Base-by-base conservation (phyloP, 1,140 invertebrate genomes). In the Idris sp. region DNA sequence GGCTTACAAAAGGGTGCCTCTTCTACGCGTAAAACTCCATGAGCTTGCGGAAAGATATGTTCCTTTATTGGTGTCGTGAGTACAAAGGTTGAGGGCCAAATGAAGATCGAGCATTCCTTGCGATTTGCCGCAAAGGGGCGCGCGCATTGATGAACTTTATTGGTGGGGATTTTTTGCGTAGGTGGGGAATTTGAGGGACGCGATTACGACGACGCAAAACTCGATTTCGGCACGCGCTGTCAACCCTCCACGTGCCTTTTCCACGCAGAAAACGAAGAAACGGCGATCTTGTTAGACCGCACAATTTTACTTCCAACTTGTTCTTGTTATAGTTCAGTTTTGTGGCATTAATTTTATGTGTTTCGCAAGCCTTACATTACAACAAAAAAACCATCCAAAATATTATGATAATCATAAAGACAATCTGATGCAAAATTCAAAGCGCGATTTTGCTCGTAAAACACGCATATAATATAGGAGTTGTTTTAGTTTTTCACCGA, bases 41-140 rank as follows among this genome's bases (percentile, higher is more conserved):
- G 51, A 73, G 67, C 65, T 53, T 56, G 67, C 43, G 67, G 56
- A 51, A 78, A 80, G 79, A 80, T 81, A 80, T 75, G 54, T 28
- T 44, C 56, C 75, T 86, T 86, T 86, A 86, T 86, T 85, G 83
- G 79, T 79, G 81, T 80, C 83, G 76, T 76, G 78, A 83, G 83
- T 56, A 51, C 59, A 68, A 71, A 76, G 76, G 78, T 75, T 76
- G 71, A 74, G 41, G 53, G 64, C 78, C 76, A 86, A 87, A 86
- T 86, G 84, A 87, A 86, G 85, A 86, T 83, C 71, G 69, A 87
- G 79, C 69, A 77, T 80, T 71, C 77, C 44, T 68, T 74, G 49
- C 10, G 28, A 71, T 74, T 68, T 41, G 58, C 46, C 35, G 41
- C 65, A 58, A 67, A 71, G 26, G 71, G 74, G 56, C 81, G 77